Conservation (phyloP, 1,140 invertebrate genomes). For the Zaprionus ornatus region DNA sequence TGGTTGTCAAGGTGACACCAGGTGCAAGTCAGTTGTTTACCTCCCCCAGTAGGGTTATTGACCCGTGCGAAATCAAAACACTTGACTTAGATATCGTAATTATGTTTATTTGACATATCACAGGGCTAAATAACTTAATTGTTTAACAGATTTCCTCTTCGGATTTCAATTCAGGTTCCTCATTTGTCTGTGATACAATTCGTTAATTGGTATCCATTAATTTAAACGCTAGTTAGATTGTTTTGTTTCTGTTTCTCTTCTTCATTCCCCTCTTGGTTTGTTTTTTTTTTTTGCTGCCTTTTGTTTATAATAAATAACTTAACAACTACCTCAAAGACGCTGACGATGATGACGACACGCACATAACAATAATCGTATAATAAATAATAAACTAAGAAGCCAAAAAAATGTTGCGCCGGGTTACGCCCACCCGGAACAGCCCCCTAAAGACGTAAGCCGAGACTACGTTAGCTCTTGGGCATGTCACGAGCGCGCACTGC, state of each 20-base stretch:
- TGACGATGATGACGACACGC: conserved; percentile 46
- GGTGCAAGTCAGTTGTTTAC: conserved; percentile 6
- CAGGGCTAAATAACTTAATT: conserved; percentile 82
- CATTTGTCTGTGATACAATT: conserved; percentile 44
- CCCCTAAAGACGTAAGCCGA: background rate
- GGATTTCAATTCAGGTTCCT: conserved; percentile 16
- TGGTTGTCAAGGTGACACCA: conserved; percentile 40
- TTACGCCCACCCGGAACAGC: background rate
- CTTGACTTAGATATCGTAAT: conserved; percentile 38
- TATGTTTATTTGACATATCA: conserved; percentile 83
- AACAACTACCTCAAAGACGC: conserved; percentile 60
- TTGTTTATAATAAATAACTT: conserved; percentile 74
- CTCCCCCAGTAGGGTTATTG: background rate
- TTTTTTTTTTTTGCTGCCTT: conserved; percentile 10
- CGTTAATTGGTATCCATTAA: conserved; percentile 40
- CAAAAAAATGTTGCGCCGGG: conserved; percentile 26
- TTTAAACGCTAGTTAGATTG: conserved; percentile 45
- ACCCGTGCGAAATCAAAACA: conserved; percentile 16
- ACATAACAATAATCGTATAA: conserved; percentile 63
- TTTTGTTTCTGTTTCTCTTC: conserved; percentile 21
- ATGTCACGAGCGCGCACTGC: conserved; percentile 86
- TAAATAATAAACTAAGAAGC: conserved; percentile 77
- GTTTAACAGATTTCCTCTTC: conserved; percentile 41
- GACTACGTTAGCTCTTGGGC: conserved; percentile 70
- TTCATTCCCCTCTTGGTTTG: background rate